Base-by-base conservation (phyloP, 2,113 vertebrate species). In the Pelusios castaneus region DNA sequence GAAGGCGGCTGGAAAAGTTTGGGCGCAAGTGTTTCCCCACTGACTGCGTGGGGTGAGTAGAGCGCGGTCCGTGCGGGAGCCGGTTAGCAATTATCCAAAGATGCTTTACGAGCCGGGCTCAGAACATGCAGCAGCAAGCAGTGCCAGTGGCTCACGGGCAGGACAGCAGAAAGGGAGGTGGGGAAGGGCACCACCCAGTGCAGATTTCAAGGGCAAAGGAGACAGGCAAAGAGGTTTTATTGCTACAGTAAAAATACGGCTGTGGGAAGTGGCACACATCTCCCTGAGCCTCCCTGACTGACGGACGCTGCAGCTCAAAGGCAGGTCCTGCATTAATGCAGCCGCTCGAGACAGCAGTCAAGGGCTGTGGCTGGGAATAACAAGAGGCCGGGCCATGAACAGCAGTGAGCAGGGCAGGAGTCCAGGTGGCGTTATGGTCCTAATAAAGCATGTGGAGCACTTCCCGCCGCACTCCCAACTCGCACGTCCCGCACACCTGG, bases 31-130 rank as follows among this genome's bases (percentile, higher is more conserved):
- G 94, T 96, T 81, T 82, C 60, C 41, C 92, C 96, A 94, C 94
- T 27, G 95, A 96, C 93, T 96, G 97, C 97, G 95, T 84, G 94
- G 94, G 95, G 97, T 97, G 97, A 94, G 76, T 82, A 17, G 96
- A 97, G 95, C 96, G 96, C 93, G 54, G 93, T 96, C 96, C 96
- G 97, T 97, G 97, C 97, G 94, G 96, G 95, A 82, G 96, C 94
- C 95, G 96, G 97, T 88, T 96, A 84, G 97, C 97, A 97, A 98
- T 98, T 97, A 98, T 94, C 96, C 88, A 45, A 97, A 95, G 95
- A 90, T 55, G 43, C 77, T 38, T 93, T 94, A 95, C 95, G 96
- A 97, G 97, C 97, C 91, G 92, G 97, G 97, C n/a, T n/a, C n/a
- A n/a, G n/a, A n/a, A n/a, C n/a, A n/a, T n/a, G 51, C 51, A 52